These are phyloP conservation scores for Sinocyclocheilus grahami DNA, from an alignment of 2,113 vertebrate species.

Conservation along the genomic window DNA sequence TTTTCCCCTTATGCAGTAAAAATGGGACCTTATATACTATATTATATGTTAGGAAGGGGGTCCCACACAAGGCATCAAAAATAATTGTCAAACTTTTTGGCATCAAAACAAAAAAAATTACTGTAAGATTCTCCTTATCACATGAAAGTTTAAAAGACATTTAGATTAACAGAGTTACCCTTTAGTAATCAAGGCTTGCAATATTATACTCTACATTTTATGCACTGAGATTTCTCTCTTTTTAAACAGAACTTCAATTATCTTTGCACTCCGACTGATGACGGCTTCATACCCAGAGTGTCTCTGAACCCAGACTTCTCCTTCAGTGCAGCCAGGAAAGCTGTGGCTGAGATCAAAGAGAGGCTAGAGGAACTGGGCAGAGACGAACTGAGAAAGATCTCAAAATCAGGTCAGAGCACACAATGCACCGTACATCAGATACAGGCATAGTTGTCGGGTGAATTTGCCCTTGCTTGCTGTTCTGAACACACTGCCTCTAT, in stretches of 20 bases:
- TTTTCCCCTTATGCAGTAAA: not conserved
- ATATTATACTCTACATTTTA: not conserved
- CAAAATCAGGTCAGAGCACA: conserved; percentile 75
- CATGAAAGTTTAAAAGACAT: not conserved
- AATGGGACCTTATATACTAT: not conserved
- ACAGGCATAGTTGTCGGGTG: not conserved
- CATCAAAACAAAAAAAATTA: not conserved
- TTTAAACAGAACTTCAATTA: conserved; percentile 78
- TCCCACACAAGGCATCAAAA: not conserved
- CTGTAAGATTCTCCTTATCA: not conserved
- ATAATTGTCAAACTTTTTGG: not conserved
- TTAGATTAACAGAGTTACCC: not conserved
- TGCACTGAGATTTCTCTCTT: not conserved
- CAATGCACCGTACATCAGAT: not conserved
- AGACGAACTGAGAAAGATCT: conserved; percentile 76
- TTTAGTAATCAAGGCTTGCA: not conserved
- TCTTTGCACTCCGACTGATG: conserved; percentile 80
- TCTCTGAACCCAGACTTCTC: conserved; percentile 79
- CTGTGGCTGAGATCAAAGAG: conserved; percentile 79
- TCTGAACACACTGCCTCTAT: conserved; percentile 9
- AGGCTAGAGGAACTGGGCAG: conserved; percentile 76
- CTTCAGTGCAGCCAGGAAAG: conserved; percentile 76
- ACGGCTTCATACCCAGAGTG: conserved; percentile 77
- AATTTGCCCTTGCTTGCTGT: not conserved
- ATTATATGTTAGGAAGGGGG: not conserved